Evolutionary conservation across 2,113 vertebrate species (phyloP), one percentile per base, ranked within the genome.

Genomic region (Lynx canadensis): DNA sequence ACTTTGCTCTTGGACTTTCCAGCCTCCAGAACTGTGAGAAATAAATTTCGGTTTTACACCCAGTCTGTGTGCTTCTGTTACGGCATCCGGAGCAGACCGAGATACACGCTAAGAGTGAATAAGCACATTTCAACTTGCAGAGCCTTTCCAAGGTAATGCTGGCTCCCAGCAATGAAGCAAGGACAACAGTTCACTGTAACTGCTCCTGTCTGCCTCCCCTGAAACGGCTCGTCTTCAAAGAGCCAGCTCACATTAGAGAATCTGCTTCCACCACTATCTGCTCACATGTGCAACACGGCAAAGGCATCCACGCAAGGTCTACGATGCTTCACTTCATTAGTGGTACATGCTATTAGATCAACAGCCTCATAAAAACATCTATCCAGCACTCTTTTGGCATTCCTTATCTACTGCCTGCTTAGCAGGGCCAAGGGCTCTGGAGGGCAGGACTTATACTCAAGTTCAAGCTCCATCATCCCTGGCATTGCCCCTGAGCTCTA

Each of bases 251-350:
- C 63, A 73, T 4, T 4, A 19, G 0, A 21, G 55, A 60, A 41
- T 36, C 63, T 19, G 48, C 16, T 41, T 45, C 74, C 27, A 4
- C 16, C 48, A 7, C 25, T 1, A 12, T 3, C 7, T 4, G 27
- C 13, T 65, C 57, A 50, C 25, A 63, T 18, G n/a, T 31, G 48
- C 12, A 7, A 23, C 25, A 16, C 0, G 0, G 27, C 80, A 29
- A 63, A 57, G 73, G 48, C 57, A 73, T 38, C 5, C 21, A 31
- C 11, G 2, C 55, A 23, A 71, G 57, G 57, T 33, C 63, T 38
- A 31, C 3, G 5, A 12, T 13, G 18, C n/a, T 57, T 7, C 4
- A 1, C 13, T 18, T 36, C 16, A 10, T 0, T 38, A 57, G 19
- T 27, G 23, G 38, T 1, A 71, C 19, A 4, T 16, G 41, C 50